Conservation (phyloP, 1,140 invertebrate genomes). For the Leptoteleia sp. region DNA sequence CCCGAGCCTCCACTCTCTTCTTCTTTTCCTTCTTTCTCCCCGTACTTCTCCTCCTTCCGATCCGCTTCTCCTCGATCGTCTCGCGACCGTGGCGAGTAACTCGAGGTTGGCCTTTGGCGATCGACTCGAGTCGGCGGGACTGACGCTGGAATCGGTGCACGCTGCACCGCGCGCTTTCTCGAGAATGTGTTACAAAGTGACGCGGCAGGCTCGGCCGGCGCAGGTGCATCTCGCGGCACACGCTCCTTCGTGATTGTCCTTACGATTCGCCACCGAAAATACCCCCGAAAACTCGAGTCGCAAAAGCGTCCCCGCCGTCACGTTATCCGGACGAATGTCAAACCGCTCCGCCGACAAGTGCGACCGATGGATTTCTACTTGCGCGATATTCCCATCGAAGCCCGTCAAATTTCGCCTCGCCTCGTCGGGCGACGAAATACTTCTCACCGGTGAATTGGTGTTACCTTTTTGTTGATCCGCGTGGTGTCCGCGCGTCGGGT, state of each 20-base stretch:
- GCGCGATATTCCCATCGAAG: too few relatives aligned
- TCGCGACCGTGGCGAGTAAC: conserved; percentile 61
- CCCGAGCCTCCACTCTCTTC: conserved; percentile 47
- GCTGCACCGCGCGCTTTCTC: conserved; percentile 66
- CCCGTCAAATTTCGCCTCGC: too few relatives aligned
- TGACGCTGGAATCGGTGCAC: conserved; percentile 65
- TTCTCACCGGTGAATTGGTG: too few relatives aligned
- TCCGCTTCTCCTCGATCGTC: conserved; percentile 55
- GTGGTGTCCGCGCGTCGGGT: too few relatives aligned
- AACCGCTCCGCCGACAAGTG: background rate
- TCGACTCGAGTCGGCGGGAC: conserved; percentile 66
- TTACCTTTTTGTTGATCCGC: too few relatives aligned
- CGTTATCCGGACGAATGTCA: too few relatives aligned
- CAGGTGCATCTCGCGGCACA: conserved; percentile 68
- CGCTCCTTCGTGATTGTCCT: conserved; percentile 39
- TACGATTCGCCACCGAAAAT: background rate
- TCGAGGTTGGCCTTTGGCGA: conserved; percentile 70
- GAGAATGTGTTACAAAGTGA: conserved; percentile 69
- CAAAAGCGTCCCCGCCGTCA: background rate
- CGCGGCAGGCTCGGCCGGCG: conserved; percentile 67
- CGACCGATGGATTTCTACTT: conserved; percentile 1
- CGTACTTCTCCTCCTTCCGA: conserved; percentile 44
- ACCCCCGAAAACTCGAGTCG: background rate
- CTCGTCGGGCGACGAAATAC: too few relatives aligned
- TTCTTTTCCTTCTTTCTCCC: conserved; percentile 41